Base-by-base conservation (phyloP, 2,888 invertebrate species). In the Panzeria rudis region DNA sequence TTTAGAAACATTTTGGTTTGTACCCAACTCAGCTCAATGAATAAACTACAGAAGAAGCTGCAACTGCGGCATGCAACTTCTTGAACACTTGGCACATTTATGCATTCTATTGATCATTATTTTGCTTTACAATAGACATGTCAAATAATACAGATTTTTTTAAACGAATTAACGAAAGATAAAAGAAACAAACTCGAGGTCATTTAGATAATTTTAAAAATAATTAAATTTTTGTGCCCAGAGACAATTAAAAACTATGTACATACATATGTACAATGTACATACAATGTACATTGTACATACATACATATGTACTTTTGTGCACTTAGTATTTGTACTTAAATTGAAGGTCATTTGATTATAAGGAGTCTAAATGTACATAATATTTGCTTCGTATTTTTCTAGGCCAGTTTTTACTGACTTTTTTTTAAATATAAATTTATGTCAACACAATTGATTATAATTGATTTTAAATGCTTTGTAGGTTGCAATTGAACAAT, bases 401-500 rank as follows among this genome's bases (percentile, higher is more conserved):
- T 3, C 8, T 3, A 0, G 20, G 13, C 35, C n/a, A n/a, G n/a
- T n/a, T 13, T n/a, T 52, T n/a, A 5, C 5, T 62, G 29, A 25
- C 38, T 52, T 11, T 66, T 50, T 66, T 44, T 64, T 29, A 35
- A 25, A 29, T 47, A 32, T 25, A 44, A 38, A 44, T 23, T 61
- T 23, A 47, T 83, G 69, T 64, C 59, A 75, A 76, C 52, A 78
- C 50, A 64, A 76, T 82, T 68, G 69, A 87, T 88, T 89, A 86
- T 90, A 91, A 91, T 91, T 89, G 90, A 91, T 91, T 91, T 88
- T 87, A 87, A 89, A 91, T 91, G 91, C 91, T 88, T 90, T 83
- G 90, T 89, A 88, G 91, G 90, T 89, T 80, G 52, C 78, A 56
- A 41, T 23, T 35, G 17, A 29, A 69, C 17, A 20, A 35, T 11